phyloP scores from a whole-genome alignment of 1,140 invertebrate species.

The Oedothorax gibbosus region DNA sequence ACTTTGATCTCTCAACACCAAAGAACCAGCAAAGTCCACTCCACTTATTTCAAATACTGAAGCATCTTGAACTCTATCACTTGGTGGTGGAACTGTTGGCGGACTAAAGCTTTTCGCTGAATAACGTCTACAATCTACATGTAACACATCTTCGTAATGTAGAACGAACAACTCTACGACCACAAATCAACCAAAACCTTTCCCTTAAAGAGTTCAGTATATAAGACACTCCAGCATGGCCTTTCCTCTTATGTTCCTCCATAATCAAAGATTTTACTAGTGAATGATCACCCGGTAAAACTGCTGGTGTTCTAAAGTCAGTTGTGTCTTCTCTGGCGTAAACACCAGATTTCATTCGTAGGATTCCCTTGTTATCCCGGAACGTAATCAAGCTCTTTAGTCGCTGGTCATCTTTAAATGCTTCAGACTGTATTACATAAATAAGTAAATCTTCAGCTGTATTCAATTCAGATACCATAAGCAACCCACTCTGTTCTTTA shows the following conservation, averaged over 20 bases:
- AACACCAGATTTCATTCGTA: constrained; percentile 17
- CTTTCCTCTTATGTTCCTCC: constrained; percentile 1
- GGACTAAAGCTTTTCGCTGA: constrained; percentile 5
- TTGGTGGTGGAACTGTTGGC: constrained; percentile 58
- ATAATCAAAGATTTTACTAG: neutral
- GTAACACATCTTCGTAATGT: constrained; percentile 6
- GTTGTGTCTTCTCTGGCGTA: neutral
- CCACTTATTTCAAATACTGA: constrained; percentile 65
- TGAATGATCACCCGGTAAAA: constrained; percentile 9
- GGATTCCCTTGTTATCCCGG: neutral
- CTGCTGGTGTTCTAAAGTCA: neutral
- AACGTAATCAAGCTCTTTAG: constrained; percentile 4
- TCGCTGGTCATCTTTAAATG: constrained; percentile 13
- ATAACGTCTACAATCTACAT: constrained; percentile 25
- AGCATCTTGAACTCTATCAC: constrained; percentile 63
- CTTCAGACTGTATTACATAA: constrained; percentile 11
- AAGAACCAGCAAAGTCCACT: constrained; percentile 66
- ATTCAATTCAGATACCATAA: constrained; percentile 1
- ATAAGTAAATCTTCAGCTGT: constrained; percentile 31
- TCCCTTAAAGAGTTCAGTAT: constrained; percentile 19
- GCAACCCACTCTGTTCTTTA: neutral
- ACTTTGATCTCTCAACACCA: constrained; percentile 62
- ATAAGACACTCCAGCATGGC: constrained; percentile 3
- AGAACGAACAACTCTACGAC: neutral
- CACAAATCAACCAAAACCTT: constrained; percentile 33